phyloP scores from a whole-genome alignment of 1,140 invertebrate genomes.

The Eufriesea mexicana region DNA sequence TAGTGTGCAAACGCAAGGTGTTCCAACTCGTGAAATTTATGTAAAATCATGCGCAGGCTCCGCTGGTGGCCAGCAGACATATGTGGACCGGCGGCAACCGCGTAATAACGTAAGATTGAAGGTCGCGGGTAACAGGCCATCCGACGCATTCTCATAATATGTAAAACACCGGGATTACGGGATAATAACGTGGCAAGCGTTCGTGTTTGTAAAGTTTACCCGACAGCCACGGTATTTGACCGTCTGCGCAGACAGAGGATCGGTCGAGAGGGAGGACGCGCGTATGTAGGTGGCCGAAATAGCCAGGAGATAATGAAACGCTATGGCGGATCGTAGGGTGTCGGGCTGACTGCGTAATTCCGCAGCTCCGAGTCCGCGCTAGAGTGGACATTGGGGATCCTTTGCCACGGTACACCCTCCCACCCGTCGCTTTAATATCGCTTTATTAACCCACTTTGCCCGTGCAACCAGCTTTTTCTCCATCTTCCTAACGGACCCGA shows the following conservation, averaged over 20 bases:
- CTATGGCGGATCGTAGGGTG: conserved; percentile 58
- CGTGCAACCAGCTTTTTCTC: conserved; percentile 33
- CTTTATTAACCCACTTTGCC: conserved; percentile 79
- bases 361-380: conserved; percentile 55
- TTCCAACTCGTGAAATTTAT: conserved; percentile 71
- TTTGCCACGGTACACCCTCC: conserved; percentile 56
- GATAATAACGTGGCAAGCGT: conserved; percentile 70
- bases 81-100: conserved; percentile 40
- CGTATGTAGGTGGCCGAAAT: conserved; percentile 37
- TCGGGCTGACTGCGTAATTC: conserved; percentile 66
- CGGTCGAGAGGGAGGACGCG: background rate
- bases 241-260: conserved; percentile 2
- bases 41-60: conserved; percentile 69
- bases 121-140: conserved; percentile 69
- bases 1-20: conserved; percentile 25
- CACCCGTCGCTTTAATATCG: conserved; percentile 79
- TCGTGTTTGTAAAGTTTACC: conserved; percentile 61
- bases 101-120: conserved; percentile 77
- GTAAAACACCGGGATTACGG: conserved; percentile 79
- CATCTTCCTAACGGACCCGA: conserved; percentile 30
- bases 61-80: conserved; percentile 20
- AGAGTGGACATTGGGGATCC: conserved; percentile 73
- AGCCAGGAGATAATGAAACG: conserved; percentile 69
- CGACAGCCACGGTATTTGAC: background rate
- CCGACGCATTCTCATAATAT: conserved; percentile 76